Percentiles rank a stretch among this genome's conserved stretches.
Evolutionary conservation across 2,888 invertebrate species (phyloP).

Genomic region (Apeira syringaria): DNA sequence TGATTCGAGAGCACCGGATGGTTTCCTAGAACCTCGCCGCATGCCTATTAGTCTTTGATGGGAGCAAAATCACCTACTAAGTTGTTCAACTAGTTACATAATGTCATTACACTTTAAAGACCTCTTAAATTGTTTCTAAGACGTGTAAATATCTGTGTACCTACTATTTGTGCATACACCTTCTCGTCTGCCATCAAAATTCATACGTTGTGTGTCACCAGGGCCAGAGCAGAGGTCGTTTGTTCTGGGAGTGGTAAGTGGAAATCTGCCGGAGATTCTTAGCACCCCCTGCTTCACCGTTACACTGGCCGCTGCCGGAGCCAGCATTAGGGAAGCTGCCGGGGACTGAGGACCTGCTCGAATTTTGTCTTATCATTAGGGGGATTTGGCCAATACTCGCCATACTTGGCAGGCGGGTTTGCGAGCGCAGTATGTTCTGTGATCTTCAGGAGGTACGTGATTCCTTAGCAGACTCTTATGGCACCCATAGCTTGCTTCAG

Average conservation of each 20-base stretch:
- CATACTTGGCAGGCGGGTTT: neutral
- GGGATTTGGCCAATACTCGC: neutral
- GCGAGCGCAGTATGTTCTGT: neutral
- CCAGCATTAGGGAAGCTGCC: conserved; percentile 3
- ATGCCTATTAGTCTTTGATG: conserved; percentile 1
- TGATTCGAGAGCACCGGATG: conserved; percentile 11
- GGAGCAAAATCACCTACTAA: neutral
- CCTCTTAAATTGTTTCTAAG: too few species aligned
- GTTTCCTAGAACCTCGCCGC: conserved; percentile 1
- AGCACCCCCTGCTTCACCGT: neutral
- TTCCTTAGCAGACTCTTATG: too few species aligned
- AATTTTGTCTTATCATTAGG: neutral
- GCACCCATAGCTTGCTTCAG: too few species aligned
- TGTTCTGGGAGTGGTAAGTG: too few species aligned
- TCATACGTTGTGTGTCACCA: conserved; percentile 9
- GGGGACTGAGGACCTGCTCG: neutral
- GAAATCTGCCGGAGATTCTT: conserved; percentile 3
- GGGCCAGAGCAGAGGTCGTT: conserved; percentile 1
- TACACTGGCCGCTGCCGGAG: conserved; percentile 6
- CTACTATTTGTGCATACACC: too few species aligned
- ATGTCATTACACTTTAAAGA: too few species aligned
- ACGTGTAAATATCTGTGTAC: too few species aligned
- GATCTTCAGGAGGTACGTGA: too few species aligned
- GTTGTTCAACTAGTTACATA: neutral
- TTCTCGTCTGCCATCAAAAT: too few species aligned